Conservation (phyloP, 2,888 invertebrate genomes). For the Dryomyza anilis region DNA sequence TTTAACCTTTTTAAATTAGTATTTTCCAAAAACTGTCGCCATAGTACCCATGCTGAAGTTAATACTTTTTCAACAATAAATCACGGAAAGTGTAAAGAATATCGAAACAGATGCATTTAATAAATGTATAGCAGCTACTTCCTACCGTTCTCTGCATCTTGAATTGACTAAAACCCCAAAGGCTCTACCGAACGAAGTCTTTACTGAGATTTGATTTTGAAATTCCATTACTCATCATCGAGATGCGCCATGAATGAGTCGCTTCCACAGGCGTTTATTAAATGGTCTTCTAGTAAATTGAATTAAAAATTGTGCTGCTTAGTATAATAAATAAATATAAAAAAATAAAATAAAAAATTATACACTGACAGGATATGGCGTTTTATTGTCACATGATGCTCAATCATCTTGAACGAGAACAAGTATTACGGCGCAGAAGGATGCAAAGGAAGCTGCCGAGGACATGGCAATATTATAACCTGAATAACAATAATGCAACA, state of each 20-base stretch:
- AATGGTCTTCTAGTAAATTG: constrained; percentile 14
- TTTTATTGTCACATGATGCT: constrained; percentile 39
- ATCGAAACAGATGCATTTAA: no score
- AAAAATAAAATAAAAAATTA: constrained; percentile 6
- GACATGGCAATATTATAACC: not conserved
- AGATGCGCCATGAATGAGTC: not conserved
- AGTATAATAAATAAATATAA: constrained; percentile 2
- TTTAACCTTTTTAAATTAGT: no score
- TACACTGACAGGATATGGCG: constrained; percentile 37
- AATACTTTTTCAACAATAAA: no score
- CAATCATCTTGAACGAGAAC: constrained; percentile 33
- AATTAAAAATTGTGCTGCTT: constrained; percentile 11
- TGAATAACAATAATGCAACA: not conserved
- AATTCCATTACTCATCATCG: constrained; percentile 7
- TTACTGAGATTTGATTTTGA: not conserved
- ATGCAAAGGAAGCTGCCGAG: not conserved
- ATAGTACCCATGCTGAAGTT: no score
- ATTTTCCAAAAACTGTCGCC: no score
- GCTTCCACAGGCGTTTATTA: not conserved
- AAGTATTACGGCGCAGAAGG: not conserved
- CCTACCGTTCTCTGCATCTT: no score
- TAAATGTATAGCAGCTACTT: no score
- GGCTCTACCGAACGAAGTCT: no score
- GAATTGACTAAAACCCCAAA: no score
- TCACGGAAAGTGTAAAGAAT: no score